Conservation (phyloP, 1,140 invertebrate genomes). For the Euborellia annulipes region DNA sequence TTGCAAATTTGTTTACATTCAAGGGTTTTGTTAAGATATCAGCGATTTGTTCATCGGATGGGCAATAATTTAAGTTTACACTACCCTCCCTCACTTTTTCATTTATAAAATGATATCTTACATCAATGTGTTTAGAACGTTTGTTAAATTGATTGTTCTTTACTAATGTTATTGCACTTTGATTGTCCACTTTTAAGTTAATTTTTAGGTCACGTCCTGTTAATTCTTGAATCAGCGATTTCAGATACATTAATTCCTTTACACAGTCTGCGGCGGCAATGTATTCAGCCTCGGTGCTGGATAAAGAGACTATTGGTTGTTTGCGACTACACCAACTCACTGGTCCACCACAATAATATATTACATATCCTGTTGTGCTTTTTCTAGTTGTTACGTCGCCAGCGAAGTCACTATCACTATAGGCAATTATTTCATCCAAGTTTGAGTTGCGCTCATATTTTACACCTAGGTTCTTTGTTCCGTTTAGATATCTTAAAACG, state of each 20-base stretch:
- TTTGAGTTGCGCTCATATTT: not conserved
- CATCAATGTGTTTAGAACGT: conserved; percentile 5
- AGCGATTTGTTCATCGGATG: not conserved
- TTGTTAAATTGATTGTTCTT: not conserved
- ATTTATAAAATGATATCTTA: not conserved
- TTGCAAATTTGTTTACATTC: not conserved
- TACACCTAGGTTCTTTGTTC: conserved; percentile 14
- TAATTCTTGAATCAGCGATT: not conserved
- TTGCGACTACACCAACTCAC: conserved; percentile 19
- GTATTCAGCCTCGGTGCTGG: conserved; percentile 21
- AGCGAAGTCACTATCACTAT: conserved; percentile 22
- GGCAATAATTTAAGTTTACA: not conserved
- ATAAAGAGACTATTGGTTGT: conserved; percentile 16
- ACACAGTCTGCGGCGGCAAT: conserved; percentile 15
- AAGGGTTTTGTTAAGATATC: not conserved
- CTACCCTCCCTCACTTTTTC: not conserved
- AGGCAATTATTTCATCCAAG: conserved; percentile 9
- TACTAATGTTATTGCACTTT: not conserved
- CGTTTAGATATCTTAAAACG: conserved; percentile 20
- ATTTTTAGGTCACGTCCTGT: not conserved
- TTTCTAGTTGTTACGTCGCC: conserved; percentile 16
- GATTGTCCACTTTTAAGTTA: conserved; percentile 1
- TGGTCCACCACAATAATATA: conserved; percentile 16
- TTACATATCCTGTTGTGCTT: conserved; percentile 21
- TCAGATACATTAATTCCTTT: conserved; percentile 8